phyloP scores from a whole-genome alignment of 2,113 vertebrate genomes.

The Dasypus novemcinctus region DNA sequence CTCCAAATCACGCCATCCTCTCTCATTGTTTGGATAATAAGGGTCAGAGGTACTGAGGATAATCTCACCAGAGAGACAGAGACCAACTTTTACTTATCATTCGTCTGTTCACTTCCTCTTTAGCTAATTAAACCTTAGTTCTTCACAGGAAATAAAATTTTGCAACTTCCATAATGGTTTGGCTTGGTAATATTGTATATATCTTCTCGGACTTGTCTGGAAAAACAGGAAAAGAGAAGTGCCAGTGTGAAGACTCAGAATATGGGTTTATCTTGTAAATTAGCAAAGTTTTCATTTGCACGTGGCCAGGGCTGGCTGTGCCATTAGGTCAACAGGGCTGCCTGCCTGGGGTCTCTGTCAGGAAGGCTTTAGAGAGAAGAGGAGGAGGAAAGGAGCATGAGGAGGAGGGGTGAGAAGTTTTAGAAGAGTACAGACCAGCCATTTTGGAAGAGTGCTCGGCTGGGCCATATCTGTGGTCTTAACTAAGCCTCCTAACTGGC shows the following conservation, averaged over 20 bases:
- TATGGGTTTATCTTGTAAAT: constrained; percentile 82
- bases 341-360: not conserved
- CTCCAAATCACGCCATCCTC: constrained; percentile 81
- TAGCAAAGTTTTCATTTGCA: constrained; percentile 77
- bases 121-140: constrained; percentile 86
- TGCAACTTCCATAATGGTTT: constrained; percentile 83
- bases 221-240: constrained; percentile 86
- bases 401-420: not conserved
- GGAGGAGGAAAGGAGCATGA: not conserved
- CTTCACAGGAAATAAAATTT: constrained; percentile 85
- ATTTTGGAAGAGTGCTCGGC: not conserved
- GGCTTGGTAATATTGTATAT: constrained; percentile 82
- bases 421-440: not conserved
- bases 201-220: constrained; percentile 83
- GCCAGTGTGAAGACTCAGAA: constrained; percentile 81
- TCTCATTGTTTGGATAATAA: constrained; percentile 86
- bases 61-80: constrained; percentile 84
- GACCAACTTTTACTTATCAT: constrained; percentile 85
- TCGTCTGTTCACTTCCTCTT: constrained; percentile 85
- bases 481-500: not conserved
- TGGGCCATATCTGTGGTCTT: not conserved
- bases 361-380: not conserved
- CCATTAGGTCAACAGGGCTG: constrained; percentile 13
- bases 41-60: constrained; percentile 87
- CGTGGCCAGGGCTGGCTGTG: constrained; percentile 61